Conservation (phyloP, 2,113 vertebrate genomes). For the Ailurus styani region DNA sequence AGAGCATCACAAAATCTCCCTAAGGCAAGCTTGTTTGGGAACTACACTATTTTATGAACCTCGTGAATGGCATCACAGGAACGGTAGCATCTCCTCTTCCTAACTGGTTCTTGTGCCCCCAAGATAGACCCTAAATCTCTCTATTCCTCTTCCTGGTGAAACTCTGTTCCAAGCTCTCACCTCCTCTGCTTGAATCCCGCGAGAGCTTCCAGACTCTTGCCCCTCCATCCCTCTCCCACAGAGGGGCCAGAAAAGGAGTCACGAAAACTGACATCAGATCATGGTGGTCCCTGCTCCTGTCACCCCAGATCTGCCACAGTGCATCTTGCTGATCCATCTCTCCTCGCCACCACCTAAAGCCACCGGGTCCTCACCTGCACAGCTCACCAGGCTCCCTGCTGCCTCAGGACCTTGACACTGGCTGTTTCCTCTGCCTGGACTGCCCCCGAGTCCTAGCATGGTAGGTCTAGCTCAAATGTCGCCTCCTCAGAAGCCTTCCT, state of each 20-base stretch:
- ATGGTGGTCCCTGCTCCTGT: neutral
- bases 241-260: neutral
- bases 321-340: neutral
- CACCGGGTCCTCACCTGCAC: neutral
- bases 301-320: neutral
- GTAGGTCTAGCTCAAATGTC: neutral
- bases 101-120: neutral
- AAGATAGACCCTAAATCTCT: neutral
- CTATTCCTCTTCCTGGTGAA: neutral
- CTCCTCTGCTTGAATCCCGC: neutral
- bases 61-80: neutral
- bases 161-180: neutral
- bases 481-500: neutral
- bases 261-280: neutral
- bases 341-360: neutral
- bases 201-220: neutral
- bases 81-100: neutral
- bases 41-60: neutral
- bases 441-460: neutral
- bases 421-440: neutral
- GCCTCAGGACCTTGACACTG: neutral
- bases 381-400: neutral
- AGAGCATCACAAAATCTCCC: neutral
- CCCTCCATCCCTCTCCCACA: neutral
- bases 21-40: neutral